Evolutionary conservation across 2,888 invertebrate species (phyloP).

Genomic region (Thecocarcelia acutangulata): DNA sequence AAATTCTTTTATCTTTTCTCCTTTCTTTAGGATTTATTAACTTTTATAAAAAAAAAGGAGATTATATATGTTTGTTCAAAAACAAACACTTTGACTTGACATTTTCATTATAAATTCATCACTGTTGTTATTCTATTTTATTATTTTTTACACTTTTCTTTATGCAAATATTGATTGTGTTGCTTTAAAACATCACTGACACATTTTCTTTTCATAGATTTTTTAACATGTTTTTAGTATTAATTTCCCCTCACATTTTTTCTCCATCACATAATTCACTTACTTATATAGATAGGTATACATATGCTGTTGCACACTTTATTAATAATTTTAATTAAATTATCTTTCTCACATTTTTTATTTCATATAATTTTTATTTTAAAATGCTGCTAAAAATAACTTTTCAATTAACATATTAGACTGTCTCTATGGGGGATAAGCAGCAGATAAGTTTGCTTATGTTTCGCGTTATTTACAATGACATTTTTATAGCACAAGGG

Average conservation of each 20-base stretch:
- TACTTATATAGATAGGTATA: not conserved
- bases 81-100: conserved; percentile 38
- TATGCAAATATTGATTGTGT: conserved; percentile 42
- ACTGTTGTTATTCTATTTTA: conserved; percentile 25
- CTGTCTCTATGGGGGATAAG: too few relatives aligned
- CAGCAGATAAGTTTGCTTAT: too few relatives aligned
- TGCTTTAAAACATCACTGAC: conserved; percentile 41
- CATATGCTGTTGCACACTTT: conserved; percentile 3
- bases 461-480: too few relatives aligned
- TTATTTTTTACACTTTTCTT: conserved; percentile 11
- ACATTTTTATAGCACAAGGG: too few relatives aligned
- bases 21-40: not conserved
- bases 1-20: not conserved
- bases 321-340: conserved; percentile 38
- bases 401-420: too few relatives aligned
- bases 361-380: not conserved
- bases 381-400: too few relatives aligned
- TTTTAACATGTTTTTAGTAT: conserved; percentile 50
- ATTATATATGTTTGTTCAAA: conserved; percentile 34
- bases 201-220: conserved; percentile 47
- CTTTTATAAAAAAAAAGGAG: not conserved
- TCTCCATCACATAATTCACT: not conserved
- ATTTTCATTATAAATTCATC: conserved; percentile 49
- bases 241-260: conserved; percentile 1
- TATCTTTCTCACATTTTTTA: conserved; percentile 3